Base-by-base conservation (phyloP, 2,797 vertebrate genomes). In the Sphenopsis melanotis region DNA sequence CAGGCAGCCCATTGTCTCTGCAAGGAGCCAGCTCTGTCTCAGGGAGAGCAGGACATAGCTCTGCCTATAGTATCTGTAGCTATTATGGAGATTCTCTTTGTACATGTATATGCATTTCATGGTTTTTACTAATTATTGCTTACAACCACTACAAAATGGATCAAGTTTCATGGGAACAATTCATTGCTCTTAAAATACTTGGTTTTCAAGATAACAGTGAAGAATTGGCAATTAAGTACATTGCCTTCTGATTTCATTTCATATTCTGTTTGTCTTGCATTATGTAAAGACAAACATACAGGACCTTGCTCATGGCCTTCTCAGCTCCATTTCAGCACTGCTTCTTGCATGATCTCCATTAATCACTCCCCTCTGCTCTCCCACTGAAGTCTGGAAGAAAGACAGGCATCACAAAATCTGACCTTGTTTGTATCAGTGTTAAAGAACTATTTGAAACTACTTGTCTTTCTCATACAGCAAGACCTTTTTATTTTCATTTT, bases 91-190 rank as follows among this genome's bases (percentile, higher is more conserved):
- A n/a, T 39, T 71, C 16, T 82, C 29, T 71, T 24, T 47, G 12
- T 41, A 20, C 0, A 0, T 37, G 53, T 14, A 3, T 15, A 53
- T 7, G 1, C 6, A 7, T 79, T 61, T 84, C 18, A 6, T 59
- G 44, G 3, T 10, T 77, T 85, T 77, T 84, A 30, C 27, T 41
- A 29, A 26, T 44, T 37, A 41, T 41, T 60, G 18, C 44, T 77
- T 77, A 19, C 16, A 11, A 55, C 42, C 19, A 16, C 27, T 49
- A 46, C 37, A 36, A 72, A 85, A 70, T 53, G 9, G 37, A 26
- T 36, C 49, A 23, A 8, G 8, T 92, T 83, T 47, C 41, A 78
- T 68, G 56, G 26, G 46, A 60, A 71, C 10, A 32, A 13, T 87
- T 82, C 0, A 22, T 68, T 81, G 59, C 27, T 90, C 15, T 74